Evolutionary conservation across 2,113 vertebrate species (phyloP).

Genomic region (Mastomys coucha): DNA sequence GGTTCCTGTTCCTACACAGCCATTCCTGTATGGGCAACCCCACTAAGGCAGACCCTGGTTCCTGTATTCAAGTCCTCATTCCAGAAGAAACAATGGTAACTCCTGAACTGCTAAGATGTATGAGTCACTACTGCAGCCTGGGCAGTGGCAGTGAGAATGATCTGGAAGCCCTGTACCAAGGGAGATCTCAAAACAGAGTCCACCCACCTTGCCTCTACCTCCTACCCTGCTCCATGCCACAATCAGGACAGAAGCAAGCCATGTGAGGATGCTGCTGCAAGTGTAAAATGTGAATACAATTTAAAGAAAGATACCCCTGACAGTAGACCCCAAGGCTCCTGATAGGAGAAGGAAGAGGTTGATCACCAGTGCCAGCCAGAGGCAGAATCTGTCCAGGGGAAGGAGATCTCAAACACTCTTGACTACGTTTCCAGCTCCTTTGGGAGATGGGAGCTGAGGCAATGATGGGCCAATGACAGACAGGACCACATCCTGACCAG

Average conservation of each 20-base stretch:
- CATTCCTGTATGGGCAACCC: rapidly evolving
- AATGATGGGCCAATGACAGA: neutral
- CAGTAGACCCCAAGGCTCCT: neutral
- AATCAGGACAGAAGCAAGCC: neutral
- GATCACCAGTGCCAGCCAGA: neutral
- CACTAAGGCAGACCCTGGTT: neutral
- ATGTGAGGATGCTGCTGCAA: neutral
- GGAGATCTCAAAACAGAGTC: neutral
- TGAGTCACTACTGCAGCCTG: neutral
- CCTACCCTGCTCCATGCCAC: neutral
- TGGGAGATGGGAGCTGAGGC: neutral
- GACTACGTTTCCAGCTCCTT: neutral
- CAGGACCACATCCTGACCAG: neutral
- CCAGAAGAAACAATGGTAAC: neutral
- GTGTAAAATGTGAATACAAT: neutral
- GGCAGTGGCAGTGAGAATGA: neutral
- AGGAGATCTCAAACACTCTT: neutral
- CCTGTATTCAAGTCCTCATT: neutral
- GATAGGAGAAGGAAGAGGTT: neutral
- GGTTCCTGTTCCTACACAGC: neutral
- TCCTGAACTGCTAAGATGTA: neutral
- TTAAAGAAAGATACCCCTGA: neutral
- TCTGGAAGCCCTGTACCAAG: neutral
- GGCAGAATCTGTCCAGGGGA: neutral
- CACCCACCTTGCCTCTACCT: neutral